A percentile compares a stretch with the other conserved stretches of the same genome.
phyloP scores from a whole-genome alignment of 1,140 invertebrate genomes.

The Sinonovacula constricta region DNA sequence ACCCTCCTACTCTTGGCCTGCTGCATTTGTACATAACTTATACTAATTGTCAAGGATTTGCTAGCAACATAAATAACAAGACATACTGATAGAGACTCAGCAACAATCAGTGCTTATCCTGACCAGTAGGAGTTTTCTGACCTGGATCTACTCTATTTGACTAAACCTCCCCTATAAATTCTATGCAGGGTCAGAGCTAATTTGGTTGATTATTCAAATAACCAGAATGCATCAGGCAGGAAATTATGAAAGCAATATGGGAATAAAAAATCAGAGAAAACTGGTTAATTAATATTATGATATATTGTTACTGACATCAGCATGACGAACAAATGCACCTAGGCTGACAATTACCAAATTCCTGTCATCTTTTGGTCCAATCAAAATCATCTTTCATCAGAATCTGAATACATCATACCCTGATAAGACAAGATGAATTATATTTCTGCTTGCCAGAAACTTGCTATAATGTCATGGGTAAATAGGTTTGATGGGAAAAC shows the following conservation, averaged over 20 bases:
- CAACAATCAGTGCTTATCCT: neutral
- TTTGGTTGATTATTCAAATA: too few relatives aligned
- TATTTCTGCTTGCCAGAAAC: neutral
- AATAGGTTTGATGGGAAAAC: neutral
- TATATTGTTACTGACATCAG: conserved; percentile 41
- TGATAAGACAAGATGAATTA: conserved; percentile 35
- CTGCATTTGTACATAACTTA: neutral
- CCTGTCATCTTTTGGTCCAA: conserved; percentile 28
- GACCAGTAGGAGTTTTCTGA: neutral
- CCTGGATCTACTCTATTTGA: too few relatives aligned
- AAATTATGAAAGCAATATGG: too few relatives aligned
- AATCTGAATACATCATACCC: conserved; percentile 39
- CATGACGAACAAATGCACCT: conserved; percentile 30
- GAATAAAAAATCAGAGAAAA: too few relatives aligned
- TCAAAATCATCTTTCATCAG: conserved; percentile 43
- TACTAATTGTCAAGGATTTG: neutral
- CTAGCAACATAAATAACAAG: neutral
- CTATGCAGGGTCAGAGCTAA: too few relatives aligned
- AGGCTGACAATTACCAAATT: conserved; percentile 42
- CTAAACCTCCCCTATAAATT: too few relatives aligned
- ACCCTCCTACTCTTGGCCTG: neutral
- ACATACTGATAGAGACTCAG: neutral
- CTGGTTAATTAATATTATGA: conserved; percentile 39
- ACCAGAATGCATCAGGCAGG: too few relatives aligned
- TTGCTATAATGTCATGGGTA: too few relatives aligned